Percentiles rank a stretch among this genome's conserved stretches.
Conservation (phyloP, 2,797 vertebrate species). For the Leptoclinus maculatus region DNA sequence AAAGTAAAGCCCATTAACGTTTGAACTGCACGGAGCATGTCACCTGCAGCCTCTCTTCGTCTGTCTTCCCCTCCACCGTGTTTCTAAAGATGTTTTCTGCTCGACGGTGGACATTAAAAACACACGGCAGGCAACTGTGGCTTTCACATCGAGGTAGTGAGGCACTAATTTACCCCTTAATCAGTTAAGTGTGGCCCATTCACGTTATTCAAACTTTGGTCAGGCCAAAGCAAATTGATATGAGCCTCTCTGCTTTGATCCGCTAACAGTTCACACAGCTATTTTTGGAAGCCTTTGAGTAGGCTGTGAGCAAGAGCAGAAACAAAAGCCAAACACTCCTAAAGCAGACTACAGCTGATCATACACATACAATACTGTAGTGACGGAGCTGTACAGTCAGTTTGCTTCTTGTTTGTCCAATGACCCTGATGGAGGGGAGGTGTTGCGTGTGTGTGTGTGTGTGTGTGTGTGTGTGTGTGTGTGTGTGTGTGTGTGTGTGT, state of each 20-base stretch:
- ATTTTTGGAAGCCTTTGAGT: conserved; percentile 64
- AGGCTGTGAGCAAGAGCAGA: conserved; percentile 49
- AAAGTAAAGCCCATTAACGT: conserved; percentile 73
- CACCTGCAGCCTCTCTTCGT: conserved; percentile 57
- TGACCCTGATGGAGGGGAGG: conserved; percentile 55
- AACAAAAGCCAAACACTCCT: conserved; percentile 52
- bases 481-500: conserved; percentile 17
- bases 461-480: not conserved
- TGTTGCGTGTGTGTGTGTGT: not conserved
- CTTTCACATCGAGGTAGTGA: not conserved
- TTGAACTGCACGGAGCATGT: conserved; percentile 60
- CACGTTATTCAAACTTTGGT: conserved; percentile 34
- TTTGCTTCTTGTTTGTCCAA: conserved; percentile 36
- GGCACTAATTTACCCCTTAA: not conserved
- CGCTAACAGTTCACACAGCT: conserved; percentile 38
- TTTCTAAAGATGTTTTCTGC: conserved; percentile 5
- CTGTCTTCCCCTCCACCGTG: conserved; percentile 11
- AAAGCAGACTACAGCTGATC: conserved; percentile 50
- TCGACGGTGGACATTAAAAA: not conserved
- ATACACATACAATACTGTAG: conserved; percentile 16
- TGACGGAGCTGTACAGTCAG: conserved; percentile 17
- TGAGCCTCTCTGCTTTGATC: conserved; percentile 24
- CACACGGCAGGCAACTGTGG: not conserved
- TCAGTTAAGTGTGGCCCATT: conserved; percentile 1
- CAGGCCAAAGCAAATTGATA: conserved; percentile 14